phyloP scores from a whole-genome alignment of 1,140 invertebrate species.

The Telenomus remus region DNA sequence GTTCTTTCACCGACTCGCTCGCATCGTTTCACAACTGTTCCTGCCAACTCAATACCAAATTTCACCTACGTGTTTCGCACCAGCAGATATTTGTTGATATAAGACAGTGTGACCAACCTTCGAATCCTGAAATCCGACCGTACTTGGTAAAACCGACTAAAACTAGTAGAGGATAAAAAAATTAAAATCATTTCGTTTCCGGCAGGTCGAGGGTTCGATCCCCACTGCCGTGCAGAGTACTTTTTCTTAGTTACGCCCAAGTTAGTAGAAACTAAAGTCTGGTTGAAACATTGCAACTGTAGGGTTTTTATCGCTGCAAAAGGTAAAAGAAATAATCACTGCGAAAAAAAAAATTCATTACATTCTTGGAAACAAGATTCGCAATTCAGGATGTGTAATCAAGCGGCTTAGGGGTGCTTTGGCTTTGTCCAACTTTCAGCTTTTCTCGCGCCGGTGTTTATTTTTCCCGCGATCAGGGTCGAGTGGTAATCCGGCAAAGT shows the following conservation, averaged over 20 bases:
- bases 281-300: too few species aligned
- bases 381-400: conserved; percentile 27
- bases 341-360: conserved; percentile 50
- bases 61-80: conserved; percentile 8
- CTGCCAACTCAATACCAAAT: conserved; percentile 31
- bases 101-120: neutral
- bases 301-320: too few species aligned
- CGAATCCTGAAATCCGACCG: too few species aligned
- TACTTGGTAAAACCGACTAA: too few species aligned
- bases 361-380: conserved; percentile 43
- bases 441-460: conserved; percentile 21
- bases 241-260: too few species aligned
- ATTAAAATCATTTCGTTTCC: too few species aligned
- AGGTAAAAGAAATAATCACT: conserved; percentile 23
- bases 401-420: conserved; percentile 1
- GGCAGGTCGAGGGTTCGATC: too few species aligned
- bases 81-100: neutral
- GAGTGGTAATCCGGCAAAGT: conserved; percentile 35
- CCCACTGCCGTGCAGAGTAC: too few species aligned
- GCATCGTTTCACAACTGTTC: conserved; percentile 20
- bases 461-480: conserved; percentile 21
- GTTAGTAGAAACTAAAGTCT: too few species aligned
- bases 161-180: too few species aligned
- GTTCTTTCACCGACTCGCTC: conserved; percentile 7
- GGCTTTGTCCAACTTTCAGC: too few species aligned